Evolutionary conservation across 2,113 vertebrate genomes (phyloP), one percentile per base, ranked within the genome.

Genomic region (Acinonyx jubatus): DNA sequence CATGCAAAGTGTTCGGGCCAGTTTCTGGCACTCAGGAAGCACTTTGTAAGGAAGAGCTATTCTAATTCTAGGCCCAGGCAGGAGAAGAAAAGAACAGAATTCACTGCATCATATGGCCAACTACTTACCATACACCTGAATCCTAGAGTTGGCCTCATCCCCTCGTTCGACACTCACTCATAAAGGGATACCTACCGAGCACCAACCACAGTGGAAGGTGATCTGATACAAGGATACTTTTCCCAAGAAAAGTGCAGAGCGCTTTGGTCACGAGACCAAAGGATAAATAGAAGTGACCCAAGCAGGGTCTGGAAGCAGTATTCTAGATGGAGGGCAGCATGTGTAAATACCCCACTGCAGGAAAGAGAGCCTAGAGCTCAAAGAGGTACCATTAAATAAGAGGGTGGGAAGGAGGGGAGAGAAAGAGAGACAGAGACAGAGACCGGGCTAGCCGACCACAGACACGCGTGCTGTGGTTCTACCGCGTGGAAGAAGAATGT

Each of bases 381-480:
- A 50, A 78, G 38, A 29, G 33, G 25, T 36, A 6, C 38, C 45
- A 1, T 41, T 38, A 76, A 4, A 65, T n/a, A 63, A 65, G 13
- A 41, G 23, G 38, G 15, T 2, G 31, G 10, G 13, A 52, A 1
- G 12, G 31, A 21, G 27, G 21, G 74, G n/a, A n/a, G 21, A 8
- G 61, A 31, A 16, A 41, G 50, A 3, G 36, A 21, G 16, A 25
- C n/a, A 31, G 4, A n/a, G 41, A 23, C 21, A 18, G 73, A 45
- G 45, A 45, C 45, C 45, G 1, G 23, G 63, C 33, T 38, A 41
- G 69, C 25, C 48, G 73, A 38, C 50, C 52, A n/a, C 41, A 55
- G 33, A 8, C 27, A 16, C 0, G n/a, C 0, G 5, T 21, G 5
- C 48, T 50, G 0, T 65, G 21, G 2, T n/a, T 50, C 57, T 38